Percentiles rank a stretch among this genome's conserved stretches.
Conservation (phyloP, 2,888 invertebrate species). For the Morpho helenor region DNA sequence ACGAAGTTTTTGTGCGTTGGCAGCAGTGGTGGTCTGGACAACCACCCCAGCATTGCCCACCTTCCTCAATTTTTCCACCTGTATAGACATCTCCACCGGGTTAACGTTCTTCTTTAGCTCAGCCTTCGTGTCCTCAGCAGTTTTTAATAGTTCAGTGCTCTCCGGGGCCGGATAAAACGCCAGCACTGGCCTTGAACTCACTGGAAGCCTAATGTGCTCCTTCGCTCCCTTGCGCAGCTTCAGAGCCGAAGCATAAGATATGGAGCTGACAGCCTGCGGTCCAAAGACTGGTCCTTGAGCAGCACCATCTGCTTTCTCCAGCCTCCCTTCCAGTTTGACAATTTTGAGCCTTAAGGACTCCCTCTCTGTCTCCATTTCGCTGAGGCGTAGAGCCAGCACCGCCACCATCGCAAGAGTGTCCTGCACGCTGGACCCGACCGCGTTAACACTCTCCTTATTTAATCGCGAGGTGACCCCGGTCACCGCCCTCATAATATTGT, state of each 20-base stretch:
- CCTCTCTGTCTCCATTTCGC: not conserved
- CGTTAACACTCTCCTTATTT: no score
- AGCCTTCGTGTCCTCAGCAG: not conserved
- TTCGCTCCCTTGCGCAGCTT: no score
- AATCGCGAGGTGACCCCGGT: no score
- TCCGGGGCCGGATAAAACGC: not conserved
- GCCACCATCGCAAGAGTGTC: not conserved
- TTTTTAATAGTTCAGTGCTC: not conserved
- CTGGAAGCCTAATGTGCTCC: no score
- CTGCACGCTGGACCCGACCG: not conserved
- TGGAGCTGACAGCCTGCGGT: no score
- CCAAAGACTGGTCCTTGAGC: no score
- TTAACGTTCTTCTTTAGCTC: not conserved
- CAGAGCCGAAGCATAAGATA: no score
- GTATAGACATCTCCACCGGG: not conserved
- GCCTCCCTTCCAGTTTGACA: no score
- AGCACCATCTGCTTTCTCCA: no score
- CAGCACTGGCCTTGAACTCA: not conserved
- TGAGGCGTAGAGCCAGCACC: not conserved
- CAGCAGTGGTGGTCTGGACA: constrained; percentile 14
- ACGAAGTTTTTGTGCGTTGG: constrained; percentile 6
- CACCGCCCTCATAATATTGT: no score
- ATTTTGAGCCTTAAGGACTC: no score
- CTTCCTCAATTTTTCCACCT: not conserved
- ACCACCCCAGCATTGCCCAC: constrained; percentile 22